Evolutionary conservation across 2,113 vertebrate species (phyloP).

Genomic region (Aphyosemion australe): DNA sequence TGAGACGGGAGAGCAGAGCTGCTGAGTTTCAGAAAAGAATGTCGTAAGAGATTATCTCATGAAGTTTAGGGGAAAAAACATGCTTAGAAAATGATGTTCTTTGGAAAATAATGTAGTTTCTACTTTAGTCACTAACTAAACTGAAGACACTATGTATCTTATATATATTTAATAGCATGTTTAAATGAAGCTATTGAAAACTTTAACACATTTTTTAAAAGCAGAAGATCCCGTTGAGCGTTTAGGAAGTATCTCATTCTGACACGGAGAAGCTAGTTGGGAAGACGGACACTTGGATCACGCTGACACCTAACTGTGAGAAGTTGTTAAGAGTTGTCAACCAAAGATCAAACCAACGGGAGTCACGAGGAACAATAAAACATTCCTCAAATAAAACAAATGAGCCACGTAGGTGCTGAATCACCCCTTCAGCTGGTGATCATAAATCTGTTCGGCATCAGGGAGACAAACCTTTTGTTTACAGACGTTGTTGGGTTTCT

Average conservation of each 20-base stretch:
- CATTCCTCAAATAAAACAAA: slow-evolving; percentile 57
- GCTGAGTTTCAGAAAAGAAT: slow-evolving; percentile 37
- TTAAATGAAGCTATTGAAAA: too few relatives aligned
- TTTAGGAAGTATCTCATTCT: background rate
- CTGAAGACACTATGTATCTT: background rate
- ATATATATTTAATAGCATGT: too few relatives aligned
- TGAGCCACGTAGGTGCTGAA: slow-evolving; percentile 52
- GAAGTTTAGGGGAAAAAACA: background rate
- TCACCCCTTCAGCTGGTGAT: slow-evolving; percentile 29
- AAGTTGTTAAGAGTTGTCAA: slow-evolving; percentile 23
- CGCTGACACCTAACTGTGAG: slow-evolving; percentile 37
- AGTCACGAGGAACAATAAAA: slow-evolving; percentile 54
- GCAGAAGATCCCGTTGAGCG: background rate
- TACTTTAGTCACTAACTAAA: slow-evolving; percentile 1
- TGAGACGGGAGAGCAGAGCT: slow-evolving; percentile 30
- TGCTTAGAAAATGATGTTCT: background rate
- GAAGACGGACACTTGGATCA: slow-evolving; percentile 16
- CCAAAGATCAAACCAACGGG: slow-evolving; percentile 43
- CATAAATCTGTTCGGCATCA: slow-evolving; percentile 54
- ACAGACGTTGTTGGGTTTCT: slow-evolving; percentile 39
- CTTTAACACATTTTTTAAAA: background rate
- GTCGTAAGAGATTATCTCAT: slow-evolving; percentile 14
- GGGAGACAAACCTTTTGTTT: slow-evolving; percentile 35
- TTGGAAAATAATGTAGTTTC: background rate
- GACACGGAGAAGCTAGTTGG: background rate